Evolutionary conservation across 2,888 invertebrate species (phyloP).

Genomic region (Leuctra nigra): DNA sequence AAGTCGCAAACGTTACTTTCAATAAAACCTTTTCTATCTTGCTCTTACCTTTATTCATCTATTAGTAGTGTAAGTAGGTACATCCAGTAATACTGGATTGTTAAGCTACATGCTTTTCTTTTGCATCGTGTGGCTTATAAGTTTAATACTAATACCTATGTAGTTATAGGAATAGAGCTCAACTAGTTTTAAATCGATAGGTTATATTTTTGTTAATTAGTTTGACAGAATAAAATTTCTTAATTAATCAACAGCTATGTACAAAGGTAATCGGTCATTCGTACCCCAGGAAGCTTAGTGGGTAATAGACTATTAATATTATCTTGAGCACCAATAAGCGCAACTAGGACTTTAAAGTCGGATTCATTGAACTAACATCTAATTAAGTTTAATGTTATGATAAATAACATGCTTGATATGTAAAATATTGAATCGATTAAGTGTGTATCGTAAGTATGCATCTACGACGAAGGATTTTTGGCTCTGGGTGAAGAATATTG

Average conservation of each 20-base stretch:
- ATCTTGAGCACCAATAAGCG: conserved; percentile 16
- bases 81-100: too few relatives aligned
- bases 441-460: neutral
- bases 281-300: conserved; percentile 9
- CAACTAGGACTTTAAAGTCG: too few relatives aligned
- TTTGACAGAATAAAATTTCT: conserved; percentile 31
- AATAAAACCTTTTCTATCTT: too few relatives aligned
- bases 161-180: neutral
- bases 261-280: conserved; percentile 19
- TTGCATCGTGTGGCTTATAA: too few relatives aligned
- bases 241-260: conserved; percentile 30
- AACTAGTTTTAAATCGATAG: neutral
- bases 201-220: conserved; percentile 6
- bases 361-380: neutral
- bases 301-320: conserved; percentile 17
- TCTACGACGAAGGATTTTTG: too few relatives aligned
- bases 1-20: too few relatives aligned
- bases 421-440: conserved; percentile 12
- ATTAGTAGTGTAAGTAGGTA: too few relatives aligned
- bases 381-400: too few relatives aligned
- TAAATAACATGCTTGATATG: conserved; percentile 19
- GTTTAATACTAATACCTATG: too few relatives aligned
- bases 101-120: too few relatives aligned
- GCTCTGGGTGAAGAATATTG: too few relatives aligned
- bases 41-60: too few relatives aligned